Base-by-base conservation (phyloP, 2,888 invertebrate genomes). In the Eupeodes luniger region DNA sequence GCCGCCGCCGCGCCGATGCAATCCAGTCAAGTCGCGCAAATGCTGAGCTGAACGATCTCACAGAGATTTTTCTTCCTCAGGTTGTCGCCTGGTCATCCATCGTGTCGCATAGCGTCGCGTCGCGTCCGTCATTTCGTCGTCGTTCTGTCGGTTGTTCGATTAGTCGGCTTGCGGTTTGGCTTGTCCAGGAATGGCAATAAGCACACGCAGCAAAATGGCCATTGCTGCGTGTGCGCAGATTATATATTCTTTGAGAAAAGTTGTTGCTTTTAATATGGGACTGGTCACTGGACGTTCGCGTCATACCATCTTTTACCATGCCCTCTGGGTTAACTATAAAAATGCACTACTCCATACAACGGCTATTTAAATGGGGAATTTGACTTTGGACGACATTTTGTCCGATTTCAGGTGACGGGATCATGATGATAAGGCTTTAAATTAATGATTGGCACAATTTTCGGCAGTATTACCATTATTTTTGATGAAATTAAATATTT, bases 371-470 rank as follows among this genome's bases (percentile, higher is more conserved):
- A 55, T 55, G 55, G 12, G 81, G 57, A 81, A 86, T 82, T 82
- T 61, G 86, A 78, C 81, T 81, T 78, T 78, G 85, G 64, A 81
- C 74, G 85, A 86, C 82, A 82, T 82, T 66, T 82, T 79, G 78
- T 74, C 81, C 77, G 85, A 81, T 82, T 77, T 67, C 81, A 55
- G 74, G 74, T 85, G 81, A 85, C 78, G 74, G 78, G 78, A 81
- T 85, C 82, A 85, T 34, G 72, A 36, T 75, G 78, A 86, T 86
- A 86, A 86, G 78, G 62, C 51, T 77, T 77, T 40, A 78, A 74
- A 27, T 81, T 81, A 85, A 81, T 85, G 81, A 85, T 81, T 85
- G 76, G 70, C 76, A 85, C 27, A 76, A 66, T 51, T 76, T 85
- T 57, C 53, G 51, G 11, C 3, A 36, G 75, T 74, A 81, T 77